Base-by-base conservation (phyloP, 2,113 vertebrate genomes). In the Microcebus tavaratra region DNA sequence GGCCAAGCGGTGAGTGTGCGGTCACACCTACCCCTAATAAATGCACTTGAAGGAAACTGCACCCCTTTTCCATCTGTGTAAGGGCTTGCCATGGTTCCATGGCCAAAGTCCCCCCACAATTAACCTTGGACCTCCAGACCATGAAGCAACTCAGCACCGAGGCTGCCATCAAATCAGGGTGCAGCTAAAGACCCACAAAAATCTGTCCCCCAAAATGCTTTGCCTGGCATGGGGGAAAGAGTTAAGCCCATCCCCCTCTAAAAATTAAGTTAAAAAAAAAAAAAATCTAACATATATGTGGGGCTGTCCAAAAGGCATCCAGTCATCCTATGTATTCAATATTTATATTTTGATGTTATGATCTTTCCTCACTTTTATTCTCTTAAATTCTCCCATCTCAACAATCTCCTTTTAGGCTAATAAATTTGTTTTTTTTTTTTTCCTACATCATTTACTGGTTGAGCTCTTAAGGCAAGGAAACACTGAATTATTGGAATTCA, bases 401-500 rank as follows among this genome's bases (percentile, higher is more conserved):
- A 61, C 29, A 48, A 45, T 80, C 75, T 93, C 39, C 65, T 90
- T 92, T 87, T 42, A 96, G 53, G 53, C 57, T 94, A 93, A 94
- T 76, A 90, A 83, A 88, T 63, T 39, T 72, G 29, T 55, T 65
- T 86, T 67, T 25, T 55, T 55, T 70, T 89, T 72, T 25, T 61
- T 61, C 78, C 27, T 36, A 50, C 65, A 78, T 86, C 59, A 6
- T 92, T 92, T 94, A 70, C 29, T 88, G 42, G 72, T 63, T 90
- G 70, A 73, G 82, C 42, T 92, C 63, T 81, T 13, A 14, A 95
- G 65, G 65, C 70, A n/a, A 94, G 45, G 57, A 45, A 86, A 91
- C 70, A 70, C 0, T 61, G 87, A 84, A 93, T 95, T 91, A 90
- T 70, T 93, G 79, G 73, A 90, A 90, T 96, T 93, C 78, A 82